Conservation (phyloP, 2,113 vertebrate genomes). For the Poeciliopsis turrubarensis region DNA sequence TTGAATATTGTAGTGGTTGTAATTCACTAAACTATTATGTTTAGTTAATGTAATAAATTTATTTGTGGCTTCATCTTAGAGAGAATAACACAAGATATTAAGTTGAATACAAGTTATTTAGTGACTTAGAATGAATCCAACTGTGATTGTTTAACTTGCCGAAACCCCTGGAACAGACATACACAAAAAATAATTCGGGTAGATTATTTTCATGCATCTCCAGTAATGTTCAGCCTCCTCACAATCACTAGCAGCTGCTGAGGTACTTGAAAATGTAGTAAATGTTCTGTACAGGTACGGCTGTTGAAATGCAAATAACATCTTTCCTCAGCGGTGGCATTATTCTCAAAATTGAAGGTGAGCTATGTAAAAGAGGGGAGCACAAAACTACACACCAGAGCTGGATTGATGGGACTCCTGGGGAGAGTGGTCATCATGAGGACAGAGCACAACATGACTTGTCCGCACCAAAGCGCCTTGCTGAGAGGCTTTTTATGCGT, state of each 20-base stretch:
- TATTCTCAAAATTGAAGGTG: neutral
- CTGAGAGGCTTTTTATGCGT: slow-evolving; percentile 21
- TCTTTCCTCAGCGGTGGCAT: neutral
- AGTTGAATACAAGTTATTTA: too few relatives aligned
- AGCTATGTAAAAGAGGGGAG: neutral
- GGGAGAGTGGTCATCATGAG: neutral
- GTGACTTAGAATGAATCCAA: too few relatives aligned
- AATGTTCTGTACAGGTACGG: neutral
- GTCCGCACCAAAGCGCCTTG: neutral
- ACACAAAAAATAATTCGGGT: neutral
- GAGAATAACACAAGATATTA: too few relatives aligned
- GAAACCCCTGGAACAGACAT: neutral
- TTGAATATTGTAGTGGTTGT: neutral
- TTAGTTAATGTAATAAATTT: too few relatives aligned
- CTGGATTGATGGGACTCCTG: neutral
- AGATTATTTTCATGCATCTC: neutral
- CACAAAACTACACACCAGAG: neutral
- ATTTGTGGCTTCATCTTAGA: too few relatives aligned
- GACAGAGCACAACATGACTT: neutral
- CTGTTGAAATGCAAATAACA: neutral
- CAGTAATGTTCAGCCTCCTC: neutral
- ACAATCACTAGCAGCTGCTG: neutral
- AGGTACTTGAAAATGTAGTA: neutral
- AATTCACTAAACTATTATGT: too few relatives aligned
- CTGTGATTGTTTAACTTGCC: neutral